Percentiles rank a stretch among this genome's conserved stretches.
Conservation (phyloP, 1,140 invertebrate species). For the Heterodera schachtii region DNA sequence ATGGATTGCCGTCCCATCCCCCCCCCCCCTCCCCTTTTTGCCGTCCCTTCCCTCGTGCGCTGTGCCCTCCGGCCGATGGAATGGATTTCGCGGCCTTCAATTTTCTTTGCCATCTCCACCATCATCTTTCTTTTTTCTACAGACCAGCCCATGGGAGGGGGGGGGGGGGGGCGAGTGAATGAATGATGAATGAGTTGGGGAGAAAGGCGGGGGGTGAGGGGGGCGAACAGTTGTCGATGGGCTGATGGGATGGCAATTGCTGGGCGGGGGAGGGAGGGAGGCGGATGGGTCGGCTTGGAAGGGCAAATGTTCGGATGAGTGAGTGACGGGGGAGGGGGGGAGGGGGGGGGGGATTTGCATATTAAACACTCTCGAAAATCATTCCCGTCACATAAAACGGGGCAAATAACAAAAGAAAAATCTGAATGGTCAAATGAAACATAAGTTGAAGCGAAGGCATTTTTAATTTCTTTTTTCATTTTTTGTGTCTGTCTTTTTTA, state of each 20-base stretch:
- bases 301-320: not conserved
- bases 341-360: slow-evolving; percentile 4
- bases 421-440: too few species aligned
- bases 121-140: not conserved
- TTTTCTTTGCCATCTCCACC: slow-evolving; percentile 37
- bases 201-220: not conserved
- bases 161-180: not conserved
- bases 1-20: slow-evolving; percentile 23
- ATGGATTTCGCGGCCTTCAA: slow-evolving; percentile 26
- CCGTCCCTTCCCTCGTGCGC: slow-evolving; percentile 2
- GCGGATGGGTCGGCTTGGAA: not conserved
- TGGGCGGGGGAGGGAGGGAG: not conserved
- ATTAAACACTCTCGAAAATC: slow-evolving; percentile 8
- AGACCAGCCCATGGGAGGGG: not conserved
- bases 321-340: not conserved
- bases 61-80: slow-evolving; percentile 26
- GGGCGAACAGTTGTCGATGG: slow-evolving; percentile 14
- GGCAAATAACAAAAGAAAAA: too few species aligned
- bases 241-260: slow-evolving; percentile 13
- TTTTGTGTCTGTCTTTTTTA: too few species aligned
- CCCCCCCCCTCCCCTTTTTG: too few species aligned
- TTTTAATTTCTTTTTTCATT: too few species aligned
- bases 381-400: too few species aligned
- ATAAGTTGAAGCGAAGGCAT: too few species aligned
- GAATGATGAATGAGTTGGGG: slow-evolving; percentile 8